Evolutionary conservation across 1,140 invertebrate species (phyloP).

Genomic region (Laupala kohalensis): DNA sequence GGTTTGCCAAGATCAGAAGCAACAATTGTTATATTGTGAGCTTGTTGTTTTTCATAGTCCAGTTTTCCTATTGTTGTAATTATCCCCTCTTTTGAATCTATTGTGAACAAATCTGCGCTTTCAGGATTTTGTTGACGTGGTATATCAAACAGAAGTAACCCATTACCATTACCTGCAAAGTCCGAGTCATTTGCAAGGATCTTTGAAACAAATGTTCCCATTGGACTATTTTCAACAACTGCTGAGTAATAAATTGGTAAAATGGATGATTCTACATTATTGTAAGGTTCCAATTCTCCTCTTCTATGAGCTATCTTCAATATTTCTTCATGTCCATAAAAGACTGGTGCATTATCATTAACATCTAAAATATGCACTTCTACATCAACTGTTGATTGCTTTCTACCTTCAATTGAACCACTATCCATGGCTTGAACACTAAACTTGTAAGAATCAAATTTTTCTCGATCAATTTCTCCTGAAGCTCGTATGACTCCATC

Average conservation of each 20-base stretch:
- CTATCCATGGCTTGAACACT: conserved; percentile 62
- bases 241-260: conserved; percentile 57
- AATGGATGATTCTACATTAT: conserved; percentile 10
- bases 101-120: conserved; percentile 47
- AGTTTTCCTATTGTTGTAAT: conserved; percentile 58
- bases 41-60: conserved; percentile 51
- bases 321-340: conserved; percentile 47
- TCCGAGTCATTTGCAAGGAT: conserved; percentile 76
- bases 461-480: conserved; percentile 67
- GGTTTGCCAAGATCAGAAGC: conserved; percentile 74
- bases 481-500: conserved; percentile 61
- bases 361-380: conserved; percentile 67
- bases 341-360: conserved; percentile 38
- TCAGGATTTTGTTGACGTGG: conserved; percentile 39
- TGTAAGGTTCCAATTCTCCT: conserved; percentile 20
- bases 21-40: conserved; percentile 62
- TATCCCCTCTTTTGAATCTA: conserved; percentile 67
- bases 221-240: conserved; percentile 49
- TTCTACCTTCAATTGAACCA: conserved; percentile 36
- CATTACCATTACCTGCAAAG: conserved; percentile 68
- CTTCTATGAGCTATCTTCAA: conserved; percentile 8
- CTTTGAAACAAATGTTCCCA: conserved; percentile 52
- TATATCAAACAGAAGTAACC: conserved; percentile 59
- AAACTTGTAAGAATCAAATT: conserved; percentile 52
- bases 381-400: conserved; percentile 42